Evolutionary conservation across 2,888 invertebrate species (phyloP).

Genomic region (Rosalia funebris): DNA sequence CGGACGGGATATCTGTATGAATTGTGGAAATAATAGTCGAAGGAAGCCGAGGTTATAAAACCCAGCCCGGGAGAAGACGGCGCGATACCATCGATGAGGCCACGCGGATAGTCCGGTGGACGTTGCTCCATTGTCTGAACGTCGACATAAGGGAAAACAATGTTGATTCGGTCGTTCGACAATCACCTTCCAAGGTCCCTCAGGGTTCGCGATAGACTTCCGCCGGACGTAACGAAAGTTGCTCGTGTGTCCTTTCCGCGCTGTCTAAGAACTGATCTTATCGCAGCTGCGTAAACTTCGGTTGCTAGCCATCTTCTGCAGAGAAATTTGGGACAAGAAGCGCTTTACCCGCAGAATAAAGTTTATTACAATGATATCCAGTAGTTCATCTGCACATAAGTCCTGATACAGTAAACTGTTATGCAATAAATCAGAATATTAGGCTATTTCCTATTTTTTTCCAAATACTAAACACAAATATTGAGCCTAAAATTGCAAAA

Average conservation of each 20-base stretch:
- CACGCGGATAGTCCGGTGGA: no score
- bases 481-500: no score
- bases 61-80: conserved; percentile 51
- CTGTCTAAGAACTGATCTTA: conserved; percentile 48
- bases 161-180: conserved; percentile 55
- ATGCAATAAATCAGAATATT: no score
- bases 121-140: conserved; percentile 32
- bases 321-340: no score
- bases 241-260: conserved; percentile 59
- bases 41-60: conserved; percentile 59
- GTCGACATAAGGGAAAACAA: conserved; percentile 61
- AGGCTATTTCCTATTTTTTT: no score
- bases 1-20: conserved; percentile 44
- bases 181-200: conserved; percentile 61
- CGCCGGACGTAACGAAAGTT: conserved; percentile 57
- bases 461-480: no score
- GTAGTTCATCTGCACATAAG: no score
- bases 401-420: no score
- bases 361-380: no score
- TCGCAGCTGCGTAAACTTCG: conserved; percentile 28
- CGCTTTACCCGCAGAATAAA: no score
- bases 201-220: conserved; percentile 61
- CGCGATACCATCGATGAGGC: conserved; percentile 61
- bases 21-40: conserved; percentile 61
- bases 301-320: conserved; percentile 5